Conservation (phyloP, 2,888 invertebrate genomes). For the Rhodophaea formosa region DNA sequence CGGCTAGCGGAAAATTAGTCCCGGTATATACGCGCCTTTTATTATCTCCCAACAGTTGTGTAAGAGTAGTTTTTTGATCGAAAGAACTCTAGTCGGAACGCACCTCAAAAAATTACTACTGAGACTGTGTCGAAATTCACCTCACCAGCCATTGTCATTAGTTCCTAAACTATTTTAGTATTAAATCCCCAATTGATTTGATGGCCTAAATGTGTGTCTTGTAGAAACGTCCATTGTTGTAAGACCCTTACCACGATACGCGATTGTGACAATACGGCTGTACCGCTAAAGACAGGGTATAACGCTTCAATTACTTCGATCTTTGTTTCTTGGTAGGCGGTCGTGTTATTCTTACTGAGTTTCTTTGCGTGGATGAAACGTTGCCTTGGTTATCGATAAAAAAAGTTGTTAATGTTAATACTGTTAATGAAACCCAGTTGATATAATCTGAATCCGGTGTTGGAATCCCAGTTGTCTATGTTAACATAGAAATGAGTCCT, state of each 20-base stretch:
- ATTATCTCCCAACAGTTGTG: conserved; percentile 10
- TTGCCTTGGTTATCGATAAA: neutral
- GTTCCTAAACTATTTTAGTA: conserved; percentile 41
- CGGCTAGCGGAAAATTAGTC: neutral
- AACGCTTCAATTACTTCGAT: conserved; percentile 26
- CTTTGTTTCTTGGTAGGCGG: conserved; percentile 43
- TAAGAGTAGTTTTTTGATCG: conserved; percentile 9
- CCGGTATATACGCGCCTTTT: conserved; percentile 1
- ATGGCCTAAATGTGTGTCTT: conserved; percentile 44
- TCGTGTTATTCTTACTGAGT: conserved; percentile 18
- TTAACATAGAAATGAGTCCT: conserved; percentile 29
- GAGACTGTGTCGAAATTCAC: conserved; percentile 7
- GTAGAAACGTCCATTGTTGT: conserved; percentile 37
- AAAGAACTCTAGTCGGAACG: neutral
- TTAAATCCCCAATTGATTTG: conserved; percentile 27
- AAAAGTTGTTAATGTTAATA: conserved; percentile 1
- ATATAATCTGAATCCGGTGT: conserved; percentile 2
- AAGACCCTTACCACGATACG: conserved; percentile 36
- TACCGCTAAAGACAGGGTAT: conserved; percentile 56
- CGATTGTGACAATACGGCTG: conserved; percentile 46
- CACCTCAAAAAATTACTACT: conserved; percentile 13
- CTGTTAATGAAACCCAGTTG: neutral
- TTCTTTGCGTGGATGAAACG: neutral
- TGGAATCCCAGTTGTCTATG: conserved; percentile 28
- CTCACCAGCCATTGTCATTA: conserved; percentile 34